Conservation (phyloP, 2,888 invertebrate species). For the Belgica antarctica region DNA sequence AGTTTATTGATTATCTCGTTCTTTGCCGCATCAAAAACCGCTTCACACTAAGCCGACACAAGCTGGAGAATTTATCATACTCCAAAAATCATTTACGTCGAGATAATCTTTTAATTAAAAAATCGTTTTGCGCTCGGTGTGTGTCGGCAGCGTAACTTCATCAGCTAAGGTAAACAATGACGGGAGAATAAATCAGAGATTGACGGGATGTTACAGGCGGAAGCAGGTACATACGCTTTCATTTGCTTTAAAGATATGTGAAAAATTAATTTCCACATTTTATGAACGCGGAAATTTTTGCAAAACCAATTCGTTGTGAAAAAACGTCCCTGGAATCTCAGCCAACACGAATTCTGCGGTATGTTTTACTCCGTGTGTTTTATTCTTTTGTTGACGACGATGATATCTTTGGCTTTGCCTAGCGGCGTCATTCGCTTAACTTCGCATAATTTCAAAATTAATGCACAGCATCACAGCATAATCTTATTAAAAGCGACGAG, state of each 20-base stretch:
- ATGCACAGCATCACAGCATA: constrained; percentile 17
- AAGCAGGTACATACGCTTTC: neutral
- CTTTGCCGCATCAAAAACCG: neutral
- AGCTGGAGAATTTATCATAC: constrained; percentile 4
- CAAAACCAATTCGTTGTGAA: too few species aligned
- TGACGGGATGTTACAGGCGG: too few species aligned
- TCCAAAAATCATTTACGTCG: neutral
- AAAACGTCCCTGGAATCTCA: too few species aligned
- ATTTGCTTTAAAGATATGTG: too few species aligned
- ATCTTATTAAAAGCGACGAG: constrained; percentile 13
- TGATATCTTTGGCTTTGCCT: too few species aligned
- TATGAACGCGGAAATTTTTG: too few species aligned
- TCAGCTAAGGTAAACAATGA: neutral
- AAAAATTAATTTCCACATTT: too few species aligned
- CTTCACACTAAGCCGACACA: constrained; percentile 7
- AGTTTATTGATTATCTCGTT: neutral
- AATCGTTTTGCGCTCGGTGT: constrained; percentile 29
- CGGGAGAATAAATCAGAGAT: too few species aligned
- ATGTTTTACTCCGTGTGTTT: too few species aligned
- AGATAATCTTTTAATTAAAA: constrained; percentile 43
- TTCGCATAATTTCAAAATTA: neutral
- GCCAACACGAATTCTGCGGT: too few species aligned
- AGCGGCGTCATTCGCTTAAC: neutral
- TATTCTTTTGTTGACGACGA: too few species aligned
- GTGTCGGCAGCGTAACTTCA: neutral